Evolutionary conservation across 2,888 invertebrate genomes (phyloP).

Genomic region (Syrista parreyssii): DNA sequence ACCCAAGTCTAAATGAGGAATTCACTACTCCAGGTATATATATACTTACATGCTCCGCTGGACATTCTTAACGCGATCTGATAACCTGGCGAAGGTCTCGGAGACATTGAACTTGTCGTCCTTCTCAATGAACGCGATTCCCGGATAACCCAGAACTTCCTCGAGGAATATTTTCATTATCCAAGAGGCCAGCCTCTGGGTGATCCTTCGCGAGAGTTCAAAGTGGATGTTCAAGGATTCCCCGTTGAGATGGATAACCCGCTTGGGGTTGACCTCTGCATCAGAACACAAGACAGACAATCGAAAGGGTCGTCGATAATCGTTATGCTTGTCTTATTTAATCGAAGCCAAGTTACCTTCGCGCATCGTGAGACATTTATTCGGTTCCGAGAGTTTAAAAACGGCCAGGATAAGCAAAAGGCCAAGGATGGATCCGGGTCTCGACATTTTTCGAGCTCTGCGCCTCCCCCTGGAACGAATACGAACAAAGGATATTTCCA

Average conservation of each 20-base stretch:
- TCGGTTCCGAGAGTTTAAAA: conserved; percentile 37
- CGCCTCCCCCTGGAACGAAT: too few species aligned
- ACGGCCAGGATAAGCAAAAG: conserved; percentile 40
- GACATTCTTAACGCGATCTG: conserved; percentile 29
- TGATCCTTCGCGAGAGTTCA: conserved; percentile 69
- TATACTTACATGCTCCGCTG: not conserved
- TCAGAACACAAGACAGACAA: conserved; percentile 20
- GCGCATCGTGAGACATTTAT: conserved; percentile 50
- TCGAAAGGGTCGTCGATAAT: not conserved
- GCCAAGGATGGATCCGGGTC: conserved; percentile 36
- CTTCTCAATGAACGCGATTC: conserved; percentile 61
- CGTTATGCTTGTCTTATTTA: too few species aligned
- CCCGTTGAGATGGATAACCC: conserved; percentile 63
- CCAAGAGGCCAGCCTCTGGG: conserved; percentile 71
- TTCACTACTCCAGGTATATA: conserved; percentile 3
- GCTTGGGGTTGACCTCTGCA: conserved; percentile 68
- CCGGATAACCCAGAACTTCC: conserved; percentile 68
- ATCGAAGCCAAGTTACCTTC: conserved; percentile 39
- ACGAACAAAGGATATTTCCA: too few species aligned
- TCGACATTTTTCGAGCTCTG: conserved; percentile 39
- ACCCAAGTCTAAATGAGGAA: not conserved
- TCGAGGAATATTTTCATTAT: conserved; percentile 71
- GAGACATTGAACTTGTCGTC: conserved; percentile 66
- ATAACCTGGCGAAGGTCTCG: conserved; percentile 59
- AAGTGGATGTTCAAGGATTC: conserved; percentile 66